Evolutionary conservation across 2,888 invertebrate genomes (phyloP), one percentile per base, ranked within the genome.

Genomic region (Osmoderma eremita): DNA sequence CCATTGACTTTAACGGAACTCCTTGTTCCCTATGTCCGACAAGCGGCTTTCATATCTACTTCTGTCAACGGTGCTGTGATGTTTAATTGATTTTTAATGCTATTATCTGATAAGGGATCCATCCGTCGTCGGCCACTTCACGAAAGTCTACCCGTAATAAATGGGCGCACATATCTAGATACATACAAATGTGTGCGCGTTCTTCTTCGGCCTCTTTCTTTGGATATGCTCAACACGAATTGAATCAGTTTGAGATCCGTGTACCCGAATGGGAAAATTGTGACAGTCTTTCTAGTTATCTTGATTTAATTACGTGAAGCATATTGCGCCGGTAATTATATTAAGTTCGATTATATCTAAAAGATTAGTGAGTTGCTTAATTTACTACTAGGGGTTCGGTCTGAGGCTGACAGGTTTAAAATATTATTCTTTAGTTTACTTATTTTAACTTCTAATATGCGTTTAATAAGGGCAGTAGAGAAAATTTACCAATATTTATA

Each of bases 221-320:
- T 15, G 12, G 4, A 13, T 51, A 53, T 41, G 45, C 24, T 45
- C 45, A 45, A 45, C 30, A 45, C 22, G 24, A 30, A 42, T 61
- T 45, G 17, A 53, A 53, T 15, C 51, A 42, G 2, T 42, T 13
- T 1, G 42, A 13, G 13, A 17, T 12, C 42, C 17, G 41, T 41
- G 53, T 30, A 10, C 3, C 38, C 17, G 10, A 12, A 53, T 53
- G 18, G 53, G 53, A 53, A 15, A 41, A 30, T 45, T 61, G 45
- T 36, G 30, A 38, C 53, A 30, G 30, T 30, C 58, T n/a, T 56
- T 17, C 22, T 58, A 66, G 49, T 51, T 66, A 66, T 66, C 65
- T 66, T 66, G 65, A 66, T 66, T 66, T 61, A 66, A 66, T 50
- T 66, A 56, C 50, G 22, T 58, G 65, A 66, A 58, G 58, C 49